Evolutionary conservation across 2,888 invertebrate species (phyloP), one percentile per base, ranked within the genome.

Genomic region (Miltochrista miniata): DNA sequence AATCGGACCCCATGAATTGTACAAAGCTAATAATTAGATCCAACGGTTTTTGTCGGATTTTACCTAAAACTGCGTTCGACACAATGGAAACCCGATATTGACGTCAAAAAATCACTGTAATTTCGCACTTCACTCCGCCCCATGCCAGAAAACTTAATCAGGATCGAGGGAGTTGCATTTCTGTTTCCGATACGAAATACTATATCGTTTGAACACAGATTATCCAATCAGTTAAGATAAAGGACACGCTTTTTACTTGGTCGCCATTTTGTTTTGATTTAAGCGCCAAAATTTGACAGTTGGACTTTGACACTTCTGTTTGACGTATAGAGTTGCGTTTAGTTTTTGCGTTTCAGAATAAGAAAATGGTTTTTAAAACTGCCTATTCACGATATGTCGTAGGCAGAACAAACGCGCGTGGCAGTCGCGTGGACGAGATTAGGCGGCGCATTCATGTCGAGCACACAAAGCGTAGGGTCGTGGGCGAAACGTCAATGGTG

Each of bases 201-300:
- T 85, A 85, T 88, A 85, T 72, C 89, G 78, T 90, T 90, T 90
- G 90, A 90, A 81, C 81, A 89, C 86, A 90, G 90, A 91, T 91
- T 91, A 91, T 89, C 90, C 90, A 91, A 91, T 91, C 91, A 90
- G 91, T 89, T 89, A 90, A 90, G 90, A 90, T 90, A 91, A 90
- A 88, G 83, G 86, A 86, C 87, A 89, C 88, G 88, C 87, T 90
- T 90, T 90, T 90, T 81, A 72, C 54, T 58, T 39, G 11, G 7
- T 52, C 7, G 54, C 61, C 68, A 76, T 74, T 72, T 70, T 61
- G 46, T 53, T 59, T 61, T 1, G 73, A 33, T 35, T 53, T 78
- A 80, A 69, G 62, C 77, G 81, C 76, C 83, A 78, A 76, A 76
- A 61, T 63, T 59, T 73, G 56, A 64, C 64, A 61, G 52, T 69